Percentiles rank a stretch among this genome's conserved stretches.
Evolutionary conservation across 2,113 vertebrate genomes (phyloP).

Genomic region (Tiliqua scincoides): DNA sequence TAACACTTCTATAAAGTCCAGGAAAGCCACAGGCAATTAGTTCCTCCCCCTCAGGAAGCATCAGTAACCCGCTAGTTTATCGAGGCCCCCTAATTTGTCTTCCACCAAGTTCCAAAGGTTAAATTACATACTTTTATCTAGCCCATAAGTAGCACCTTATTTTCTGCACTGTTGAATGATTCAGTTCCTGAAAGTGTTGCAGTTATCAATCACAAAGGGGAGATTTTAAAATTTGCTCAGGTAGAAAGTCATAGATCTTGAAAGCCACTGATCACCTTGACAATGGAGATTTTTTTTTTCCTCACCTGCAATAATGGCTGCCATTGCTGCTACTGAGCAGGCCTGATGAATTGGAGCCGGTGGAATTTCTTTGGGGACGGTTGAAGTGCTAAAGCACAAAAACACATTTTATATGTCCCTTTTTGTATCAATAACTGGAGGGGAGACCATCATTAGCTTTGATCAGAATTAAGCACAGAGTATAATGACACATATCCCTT

Average conservation of each 20-base stretch:
- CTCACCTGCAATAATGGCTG: conserved; percentile 53
- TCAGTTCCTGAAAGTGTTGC: conserved; percentile 45
- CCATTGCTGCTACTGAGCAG: conserved; percentile 41
- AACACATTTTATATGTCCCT: neutral
- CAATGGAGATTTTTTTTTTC: conserved; percentile 49
- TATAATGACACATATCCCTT: conserved; percentile 32
- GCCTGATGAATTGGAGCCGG: conserved; percentile 45
- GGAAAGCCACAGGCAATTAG: conserved; percentile 49
- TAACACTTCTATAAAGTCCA: conserved; percentile 28
- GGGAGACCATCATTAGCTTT: neutral
- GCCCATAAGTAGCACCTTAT: conserved; percentile 61
- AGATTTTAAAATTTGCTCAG: conserved; percentile 59
- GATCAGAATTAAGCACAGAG: conserved; percentile 33
- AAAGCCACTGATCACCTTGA: conserved; percentile 47
- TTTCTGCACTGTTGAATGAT: conserved; percentile 59
- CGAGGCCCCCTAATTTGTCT: conserved; percentile 27
- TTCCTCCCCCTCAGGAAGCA: conserved; percentile 26
- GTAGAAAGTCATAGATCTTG: conserved; percentile 35
- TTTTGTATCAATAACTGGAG: conserved; percentile 11
- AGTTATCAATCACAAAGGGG: conserved; percentile 48
- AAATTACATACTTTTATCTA: conserved; percentile 55
- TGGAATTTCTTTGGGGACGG: conserved; percentile 43
- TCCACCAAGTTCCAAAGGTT: conserved; percentile 50
- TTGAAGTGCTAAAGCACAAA: conserved; percentile 43
- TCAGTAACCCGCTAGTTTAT: neutral